Base-by-base conservation (phyloP, 2,797 vertebrate genomes). In the Helarctos malayanus region DNA sequence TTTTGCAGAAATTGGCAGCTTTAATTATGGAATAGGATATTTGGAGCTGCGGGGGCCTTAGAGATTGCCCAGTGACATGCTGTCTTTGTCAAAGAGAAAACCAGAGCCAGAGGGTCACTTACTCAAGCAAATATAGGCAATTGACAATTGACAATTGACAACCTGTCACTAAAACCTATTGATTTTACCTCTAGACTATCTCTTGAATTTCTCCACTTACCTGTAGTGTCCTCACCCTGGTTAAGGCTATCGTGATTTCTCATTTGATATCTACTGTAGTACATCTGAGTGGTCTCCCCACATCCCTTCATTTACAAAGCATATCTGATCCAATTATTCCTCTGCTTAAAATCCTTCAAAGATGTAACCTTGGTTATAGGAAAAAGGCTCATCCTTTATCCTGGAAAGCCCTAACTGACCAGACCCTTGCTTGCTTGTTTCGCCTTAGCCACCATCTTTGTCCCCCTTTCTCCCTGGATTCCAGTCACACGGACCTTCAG, bases 21-120 rank as follows among this genome's bases (percentile, higher is more conserved):
- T 97, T 94, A 94, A 69, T 94, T 92, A 80, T 73, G 29, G 61
- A 56, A 90, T 91, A 47, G 63, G 45, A 96, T 94, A 94, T 95
- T 61, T 94, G 57, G 47, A 73, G 5, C 54, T 89, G 83, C 15
- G 59, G 54, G 91, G 35, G 23, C 78, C 21, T 87, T 84, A 86
- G 54, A 92, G n/a, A 78, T 89, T 86, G 29, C 29, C 21, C 89
- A 27, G 83, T 94, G 29, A 92, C 38, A 65, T 95, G 16, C 61
- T 61, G 3, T 93, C 19, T 38, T 94, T 95, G 83, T 89, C 45
- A 61, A 88, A 73, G 56, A 86, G 45, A 96, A 89, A 87, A 87
- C 15, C 15, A 32, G 49, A 75, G 47, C 35, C n/a, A 61, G 12
- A 89, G 25, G 79, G 52, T 59, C 56, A 65, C 23, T 87, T 94